Evolutionary conservation across 2,888 invertebrate species (phyloP).

Genomic region (Philonicus albiceps): DNA sequence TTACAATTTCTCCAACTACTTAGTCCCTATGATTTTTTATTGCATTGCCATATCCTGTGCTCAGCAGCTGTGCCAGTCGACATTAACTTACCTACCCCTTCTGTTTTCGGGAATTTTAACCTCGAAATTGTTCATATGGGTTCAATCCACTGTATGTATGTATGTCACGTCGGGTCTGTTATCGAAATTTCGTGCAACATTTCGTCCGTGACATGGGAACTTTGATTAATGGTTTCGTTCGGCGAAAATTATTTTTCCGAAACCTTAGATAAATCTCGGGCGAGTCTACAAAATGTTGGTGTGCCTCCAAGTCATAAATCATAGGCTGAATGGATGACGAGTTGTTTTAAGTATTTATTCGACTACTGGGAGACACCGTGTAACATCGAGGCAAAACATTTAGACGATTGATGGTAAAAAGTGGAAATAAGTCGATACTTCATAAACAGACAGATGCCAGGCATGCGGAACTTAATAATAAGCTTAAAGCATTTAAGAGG

Average conservation of each 20-base stretch:
- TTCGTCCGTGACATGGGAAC: neutral
- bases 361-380: neutral
- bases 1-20: neutral
- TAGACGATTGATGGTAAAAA: neutral
- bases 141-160: neutral
- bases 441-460: neutral
- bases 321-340: neutral
- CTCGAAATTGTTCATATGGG: neutral
- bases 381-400: neutral
- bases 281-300: neutral
- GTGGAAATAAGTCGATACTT: neutral
- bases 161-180: neutral
- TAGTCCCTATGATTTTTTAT: neutral
- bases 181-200: neutral
- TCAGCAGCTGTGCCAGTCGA: neutral
- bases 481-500: neutral
- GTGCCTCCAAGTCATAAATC: neutral
- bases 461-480: neutral
- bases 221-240: slow-evolving; percentile 21
- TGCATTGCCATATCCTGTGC: neutral
- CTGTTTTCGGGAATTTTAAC: neutral
- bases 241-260: neutral
- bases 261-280: neutral
- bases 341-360: slow-evolving; percentile 20
- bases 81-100: neutral